Evolutionary conservation across 1,140 invertebrate species (phyloP).

Genomic region (Penaeus vannamei): DNA sequence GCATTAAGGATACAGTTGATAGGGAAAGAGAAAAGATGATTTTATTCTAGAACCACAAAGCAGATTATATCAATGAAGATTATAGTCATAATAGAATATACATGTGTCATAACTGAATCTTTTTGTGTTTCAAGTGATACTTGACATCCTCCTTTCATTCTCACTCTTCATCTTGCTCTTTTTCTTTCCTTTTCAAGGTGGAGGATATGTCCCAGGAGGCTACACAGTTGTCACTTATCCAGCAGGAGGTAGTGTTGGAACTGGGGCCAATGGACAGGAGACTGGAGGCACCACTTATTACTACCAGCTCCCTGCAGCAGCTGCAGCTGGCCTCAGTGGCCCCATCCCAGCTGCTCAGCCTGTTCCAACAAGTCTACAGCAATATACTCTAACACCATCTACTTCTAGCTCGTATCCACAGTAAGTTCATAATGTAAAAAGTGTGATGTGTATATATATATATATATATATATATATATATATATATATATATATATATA

Average conservation of each 20-base stretch:
- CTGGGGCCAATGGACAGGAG: slow-evolving; percentile 41
- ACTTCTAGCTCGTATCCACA: slow-evolving; percentile 57
- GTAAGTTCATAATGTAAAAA: slow-evolving; percentile 33
- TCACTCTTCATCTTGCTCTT: neutral
- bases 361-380: slow-evolving; percentile 43
- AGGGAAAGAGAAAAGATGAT: too few species aligned
- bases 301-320: slow-evolving; percentile 48
- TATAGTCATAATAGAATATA: too few species aligned
- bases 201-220: slow-evolving; percentile 50
- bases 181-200: slow-evolving; percentile 12
- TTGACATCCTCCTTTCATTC: too few species aligned
- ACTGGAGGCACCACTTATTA: slow-evolving; percentile 53
- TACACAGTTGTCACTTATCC: slow-evolving; percentile 62
- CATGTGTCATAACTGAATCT: too few species aligned
- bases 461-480: too few species aligned
- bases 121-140: too few species aligned
- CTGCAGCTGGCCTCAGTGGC: slow-evolving; percentile 23
- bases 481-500: too few species aligned
- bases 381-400: slow-evolving; percentile 57
- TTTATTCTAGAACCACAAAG: too few species aligned
- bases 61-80: too few species aligned
- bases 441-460: too few species aligned
- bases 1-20: too few species aligned
- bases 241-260: slow-evolving; percentile 46
- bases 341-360: slow-evolving; percentile 51